Base-by-base conservation (phyloP, 2,113 vertebrate genomes). In the Oceanodroma tethys region DNA sequence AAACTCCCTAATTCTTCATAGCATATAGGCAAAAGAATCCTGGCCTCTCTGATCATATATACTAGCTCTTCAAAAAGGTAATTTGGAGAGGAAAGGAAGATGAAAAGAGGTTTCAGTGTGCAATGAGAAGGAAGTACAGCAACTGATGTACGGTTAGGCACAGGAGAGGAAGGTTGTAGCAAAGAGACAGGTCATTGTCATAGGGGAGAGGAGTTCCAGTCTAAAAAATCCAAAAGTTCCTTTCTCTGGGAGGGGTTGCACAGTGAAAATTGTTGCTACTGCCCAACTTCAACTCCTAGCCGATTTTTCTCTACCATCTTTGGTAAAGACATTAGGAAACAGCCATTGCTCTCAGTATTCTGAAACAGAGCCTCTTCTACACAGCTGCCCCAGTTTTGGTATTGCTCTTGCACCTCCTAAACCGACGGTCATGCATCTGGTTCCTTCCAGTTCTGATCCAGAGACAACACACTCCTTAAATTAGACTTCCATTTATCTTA, bases 401-500 rank as follows among this genome's bases (percentile, higher is more conserved):
- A 40, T 53, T 52, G 21, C 16, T 92, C 13, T 43, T 73, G 43
- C 20, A 73, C 58, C 47, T 76, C 30, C 40, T 43, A 43, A 90
- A 43, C 30, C 65, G 71, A 53, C 90, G 90, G 62, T 76, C 82
- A 36, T 43, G 67, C 11, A 0, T 86, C 82, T 83, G 58, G 30
- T 72, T 80, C 92, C 82, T 83, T 90, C 62, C 55, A 90, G 36
- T 76, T 92, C 80, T 86, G 93, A 96, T 92, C 82, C 86, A 90
- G 93, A 95, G 63, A 58, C 62, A 90, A 86, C 71, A 73, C 59
- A 76, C 48, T 95, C 67, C 67, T 95, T 83, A 95, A 96, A 96
- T 95, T 93, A 96, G 71, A 83, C 62, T 81, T 90, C 80, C 93
- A 97, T 97, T 96, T 92, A 95, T 96, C 96, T 96, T 90, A 70